Percentiles rank a stretch among this genome's conserved stretches.
Evolutionary conservation across 2,888 invertebrate species (phyloP).

Genomic region (Meta bourneti): DNA sequence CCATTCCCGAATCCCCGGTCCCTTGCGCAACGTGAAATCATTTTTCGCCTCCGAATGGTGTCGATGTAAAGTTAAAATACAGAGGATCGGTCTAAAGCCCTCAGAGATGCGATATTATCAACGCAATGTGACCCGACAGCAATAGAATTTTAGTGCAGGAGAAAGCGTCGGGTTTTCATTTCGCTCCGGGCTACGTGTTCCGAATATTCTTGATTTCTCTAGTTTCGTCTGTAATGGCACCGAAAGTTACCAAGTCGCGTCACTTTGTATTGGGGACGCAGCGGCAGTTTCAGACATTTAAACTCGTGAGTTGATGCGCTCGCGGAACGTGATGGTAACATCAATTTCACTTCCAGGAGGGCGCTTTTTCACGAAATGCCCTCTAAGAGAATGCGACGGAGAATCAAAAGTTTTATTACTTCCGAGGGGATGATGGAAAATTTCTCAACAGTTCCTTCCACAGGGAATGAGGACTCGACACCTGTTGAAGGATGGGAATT

Average conservation of each 20-base stretch:
- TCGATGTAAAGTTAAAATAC: slow-evolving; percentile 49
- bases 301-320: slow-evolving; percentile 34
- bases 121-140: slow-evolving; percentile 49
- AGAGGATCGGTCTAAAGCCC: slow-evolving; percentile 16
- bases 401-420: not conserved
- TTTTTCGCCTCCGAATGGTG: slow-evolving; percentile 31
- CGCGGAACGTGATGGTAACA: slow-evolving; percentile 39
- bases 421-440: not conserved
- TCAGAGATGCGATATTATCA: slow-evolving; percentile 36
- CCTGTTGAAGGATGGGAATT: not conserved
- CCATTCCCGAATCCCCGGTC: not conserved
- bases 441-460: no score
- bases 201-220: slow-evolving; percentile 32
- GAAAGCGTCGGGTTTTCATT: slow-evolving; percentile 41
- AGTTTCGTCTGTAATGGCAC: slow-evolving; percentile 1
- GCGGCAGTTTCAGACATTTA: slow-evolving; percentile 33
- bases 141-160: slow-evolving; percentile 32
- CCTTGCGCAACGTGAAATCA: slow-evolving; percentile 16
- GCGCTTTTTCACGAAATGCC: slow-evolving; percentile 6
- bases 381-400: not conserved
- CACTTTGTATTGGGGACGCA: slow-evolving; percentile 33
- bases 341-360: slow-evolving; percentile 6
- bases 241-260: slow-evolving; percentile 19
- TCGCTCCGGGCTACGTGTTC: slow-evolving; percentile 32
- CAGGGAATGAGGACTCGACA: not conserved